Conservation (phyloP, 2,888 invertebrate species). For the Hirtodrosophila alboralis region DNA sequence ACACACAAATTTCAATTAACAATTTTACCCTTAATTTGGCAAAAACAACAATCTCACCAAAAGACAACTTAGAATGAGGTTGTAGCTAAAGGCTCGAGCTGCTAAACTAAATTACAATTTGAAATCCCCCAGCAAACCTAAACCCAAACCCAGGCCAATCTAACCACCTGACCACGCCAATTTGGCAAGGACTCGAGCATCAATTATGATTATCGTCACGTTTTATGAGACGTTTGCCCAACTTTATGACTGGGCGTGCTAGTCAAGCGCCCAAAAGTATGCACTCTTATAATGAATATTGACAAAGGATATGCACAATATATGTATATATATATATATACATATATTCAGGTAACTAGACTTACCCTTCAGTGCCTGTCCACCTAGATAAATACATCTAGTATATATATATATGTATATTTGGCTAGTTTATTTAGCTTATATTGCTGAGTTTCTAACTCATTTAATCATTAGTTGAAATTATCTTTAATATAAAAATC, state of each 20-base stretch:
- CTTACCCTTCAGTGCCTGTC: slow-evolving; percentile 7
- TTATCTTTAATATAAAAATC: slow-evolving; percentile 17
- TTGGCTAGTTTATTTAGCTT: slow-evolving; percentile 1
- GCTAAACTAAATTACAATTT: slow-evolving; percentile 76
- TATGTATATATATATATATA: slow-evolving; percentile 7
- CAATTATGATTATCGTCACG: slow-evolving; percentile 85
- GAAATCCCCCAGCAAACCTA: slow-evolving; percentile 24
- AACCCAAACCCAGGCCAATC: neutral
- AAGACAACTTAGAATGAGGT: slow-evolving; percentile 28
- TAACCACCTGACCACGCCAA: slow-evolving; percentile 47
- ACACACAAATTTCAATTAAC: slow-evolving; percentile 78
- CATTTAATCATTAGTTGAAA: slow-evolving; percentile 54
- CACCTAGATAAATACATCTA: slow-evolving; percentile 1
- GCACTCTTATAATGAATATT: slow-evolving; percentile 83
- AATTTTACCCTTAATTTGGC: slow-evolving; percentile 77
- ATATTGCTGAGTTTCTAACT: slow-evolving; percentile 13
- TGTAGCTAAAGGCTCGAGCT: slow-evolving; percentile 20
- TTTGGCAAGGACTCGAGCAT: slow-evolving; percentile 72
- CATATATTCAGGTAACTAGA: slow-evolving; percentile 10
- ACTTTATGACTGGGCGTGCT: slow-evolving; percentile 80
- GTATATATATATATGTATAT: too few relatives aligned
- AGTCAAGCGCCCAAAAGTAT: slow-evolving; percentile 63
- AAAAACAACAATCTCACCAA: slow-evolving; percentile 45
- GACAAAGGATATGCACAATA: slow-evolving; percentile 77
- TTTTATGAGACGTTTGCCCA: slow-evolving; percentile 84